Percentiles rank a stretch among this genome's conserved stretches.
phyloP scores from a whole-genome alignment of 2,113 vertebrate species.

The Eolophus roseicapilla region DNA sequence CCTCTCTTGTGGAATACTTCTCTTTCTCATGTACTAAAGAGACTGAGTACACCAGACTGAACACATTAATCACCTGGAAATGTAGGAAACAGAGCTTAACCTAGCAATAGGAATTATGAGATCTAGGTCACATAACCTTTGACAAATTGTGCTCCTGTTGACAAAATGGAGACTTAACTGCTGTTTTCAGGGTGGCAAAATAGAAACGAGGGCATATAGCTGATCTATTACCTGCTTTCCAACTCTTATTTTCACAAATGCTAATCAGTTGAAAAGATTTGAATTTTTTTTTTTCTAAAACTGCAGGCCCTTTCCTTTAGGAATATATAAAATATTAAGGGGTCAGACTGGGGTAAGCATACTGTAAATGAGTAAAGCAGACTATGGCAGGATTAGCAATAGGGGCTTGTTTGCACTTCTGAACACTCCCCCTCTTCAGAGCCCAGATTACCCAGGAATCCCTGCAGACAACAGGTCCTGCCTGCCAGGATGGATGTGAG shows the following conservation, averaged over 20 bases:
- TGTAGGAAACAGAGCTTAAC: not conserved
- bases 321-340: not conserved
- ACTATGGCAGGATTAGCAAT: not conserved
- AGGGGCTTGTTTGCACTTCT: not conserved
- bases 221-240: not conserved
- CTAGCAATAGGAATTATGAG: not conserved
- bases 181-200: not conserved
- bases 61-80: conserved; percentile 43
- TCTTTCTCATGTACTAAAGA: not conserved
- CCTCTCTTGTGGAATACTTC: not conserved
- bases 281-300: not conserved
- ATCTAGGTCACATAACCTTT: not conserved
- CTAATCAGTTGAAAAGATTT: not conserved
- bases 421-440: not conserved
- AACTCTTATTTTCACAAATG: not conserved
- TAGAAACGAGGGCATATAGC: not conserved
- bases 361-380: not conserved
- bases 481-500: not conserved
- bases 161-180: not conserved
- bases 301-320: not conserved
- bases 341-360: rapidly evolving
- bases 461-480: not conserved
- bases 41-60: not conserved
- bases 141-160: conserved; percentile 22
- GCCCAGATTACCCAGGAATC: not conserved